A percentile compares a stretch with the other conserved stretches of the same genome.
These are phyloP conservation scores for Calyptomena viridis DNA, from an alignment of 2,113 vertebrate genomes.

Conservation along the genomic window DNA sequence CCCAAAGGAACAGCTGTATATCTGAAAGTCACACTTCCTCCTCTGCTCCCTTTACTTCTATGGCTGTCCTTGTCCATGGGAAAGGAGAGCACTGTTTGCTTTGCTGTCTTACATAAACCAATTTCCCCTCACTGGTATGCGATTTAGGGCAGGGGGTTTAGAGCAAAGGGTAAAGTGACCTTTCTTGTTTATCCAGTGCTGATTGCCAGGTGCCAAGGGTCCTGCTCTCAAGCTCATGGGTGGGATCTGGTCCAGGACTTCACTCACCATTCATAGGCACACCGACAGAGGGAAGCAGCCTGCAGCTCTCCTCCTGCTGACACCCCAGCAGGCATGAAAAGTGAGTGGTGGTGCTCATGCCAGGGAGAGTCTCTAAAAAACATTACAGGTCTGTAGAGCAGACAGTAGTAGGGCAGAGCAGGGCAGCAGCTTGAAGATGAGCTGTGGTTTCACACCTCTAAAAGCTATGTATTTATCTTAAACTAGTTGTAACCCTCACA, in stretches of 20 bases:
- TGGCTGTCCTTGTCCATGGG: background rate
- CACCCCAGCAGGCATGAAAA: background rate
- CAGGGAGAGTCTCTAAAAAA: background rate
- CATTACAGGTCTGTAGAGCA: background rate
- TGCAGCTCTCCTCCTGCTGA: background rate
- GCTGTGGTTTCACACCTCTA: background rate
- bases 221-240: background rate
- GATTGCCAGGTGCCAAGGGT: background rate
- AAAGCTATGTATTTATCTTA: background rate
- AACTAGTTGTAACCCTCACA: background rate
- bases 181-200: background rate
- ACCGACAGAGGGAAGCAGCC: background rate
- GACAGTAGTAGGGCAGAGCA: too few species aligned
- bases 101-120: background rate
- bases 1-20: background rate
- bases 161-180: background rate
- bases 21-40: background rate
- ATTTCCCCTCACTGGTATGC: background rate
- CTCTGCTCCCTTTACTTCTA: background rate
- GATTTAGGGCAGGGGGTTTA: background rate
- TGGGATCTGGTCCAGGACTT: background rate
- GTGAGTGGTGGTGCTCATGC: background rate
- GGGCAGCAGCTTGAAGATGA: background rate
- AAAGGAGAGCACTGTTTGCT: background rate
- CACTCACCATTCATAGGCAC: accelerated